Percentiles rank a stretch among this genome's conserved stretches.
These are phyloP conservation scores for Saccostrea glomerata DNA, from an alignment of 1,140 invertebrate genomes.

Conservation along the genomic window DNA sequence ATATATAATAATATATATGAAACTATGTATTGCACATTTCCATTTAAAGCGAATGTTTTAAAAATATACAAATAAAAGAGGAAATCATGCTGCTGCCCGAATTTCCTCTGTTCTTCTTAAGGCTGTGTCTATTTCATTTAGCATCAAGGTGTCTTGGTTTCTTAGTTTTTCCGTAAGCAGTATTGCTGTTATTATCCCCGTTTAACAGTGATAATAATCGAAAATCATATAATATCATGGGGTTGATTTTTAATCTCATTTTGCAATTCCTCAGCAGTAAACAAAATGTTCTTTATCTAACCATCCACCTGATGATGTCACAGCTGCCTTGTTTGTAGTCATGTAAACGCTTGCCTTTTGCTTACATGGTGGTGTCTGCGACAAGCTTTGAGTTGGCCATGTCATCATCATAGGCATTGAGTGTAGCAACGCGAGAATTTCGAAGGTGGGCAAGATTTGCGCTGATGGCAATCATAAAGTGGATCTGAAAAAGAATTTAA, in stretches of 20 bases:
- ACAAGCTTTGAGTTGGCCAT: constrained; percentile 58
- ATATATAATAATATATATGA: background rate
- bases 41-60: constrained; percentile 29
- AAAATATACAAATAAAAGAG: constrained; percentile 32
- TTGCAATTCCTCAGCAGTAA: constrained; percentile 16
- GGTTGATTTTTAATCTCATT: background rate
- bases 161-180: no score
- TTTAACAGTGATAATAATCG: background rate
- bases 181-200: background rate
- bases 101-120: constrained; percentile 32
- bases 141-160: constrained; percentile 26
- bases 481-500: constrained; percentile 62
- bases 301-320: constrained; percentile 32
- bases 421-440: constrained; percentile 68
- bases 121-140: background rate
- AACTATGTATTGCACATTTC: constrained; percentile 36
- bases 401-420: constrained; percentile 69
- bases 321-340: constrained; percentile 17
- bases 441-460: constrained; percentile 71
- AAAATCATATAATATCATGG: background rate
- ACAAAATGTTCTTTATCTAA: background rate
- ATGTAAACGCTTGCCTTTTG: constrained; percentile 20
- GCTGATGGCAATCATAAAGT: constrained; percentile 70
- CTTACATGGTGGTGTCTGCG: constrained; percentile 72
- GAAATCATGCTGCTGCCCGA: constrained; percentile 13